Evolutionary conservation across 2,797 vertebrate genomes (phyloP).

Genomic region (Microhierax caerulescens): DNA sequence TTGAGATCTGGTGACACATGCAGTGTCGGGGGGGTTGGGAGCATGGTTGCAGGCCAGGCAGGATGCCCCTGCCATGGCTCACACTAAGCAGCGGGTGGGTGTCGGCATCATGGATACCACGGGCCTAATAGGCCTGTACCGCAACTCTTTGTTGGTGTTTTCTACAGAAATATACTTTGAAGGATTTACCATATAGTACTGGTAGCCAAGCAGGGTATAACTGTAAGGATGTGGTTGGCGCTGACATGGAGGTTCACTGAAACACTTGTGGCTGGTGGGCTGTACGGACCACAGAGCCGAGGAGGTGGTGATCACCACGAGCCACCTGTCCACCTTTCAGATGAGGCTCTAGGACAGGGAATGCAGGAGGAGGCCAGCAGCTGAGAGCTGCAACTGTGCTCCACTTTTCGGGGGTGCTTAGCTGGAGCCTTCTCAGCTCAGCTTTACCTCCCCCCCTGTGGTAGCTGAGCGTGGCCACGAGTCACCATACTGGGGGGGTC

Average conservation of each 20-base stretch:
- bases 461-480: background rate
- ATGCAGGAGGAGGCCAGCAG: background rate
- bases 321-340: background rate
- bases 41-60: accelerated
- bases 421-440: background rate
- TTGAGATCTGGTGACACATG: background rate
- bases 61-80: background rate
- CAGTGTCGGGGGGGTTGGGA: background rate
- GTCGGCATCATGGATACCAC: background rate
- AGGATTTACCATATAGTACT: background rate
- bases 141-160: background rate
- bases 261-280: background rate
- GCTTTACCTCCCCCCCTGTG: background rate
- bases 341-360: background rate
- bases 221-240: background rate
- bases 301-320: background rate
- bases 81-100: accelerated
- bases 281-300: background rate
- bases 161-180: background rate
- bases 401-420: background rate
- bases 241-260: background rate
- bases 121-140: too few species aligned
- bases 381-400: background rate
- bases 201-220: background rate
- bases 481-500: background rate